A percentile compares a stretch with the other conserved stretches of the same genome.
Evolutionary conservation across 2,113 vertebrate species (phyloP).

Genomic region (Hepsetus odoe): DNA sequence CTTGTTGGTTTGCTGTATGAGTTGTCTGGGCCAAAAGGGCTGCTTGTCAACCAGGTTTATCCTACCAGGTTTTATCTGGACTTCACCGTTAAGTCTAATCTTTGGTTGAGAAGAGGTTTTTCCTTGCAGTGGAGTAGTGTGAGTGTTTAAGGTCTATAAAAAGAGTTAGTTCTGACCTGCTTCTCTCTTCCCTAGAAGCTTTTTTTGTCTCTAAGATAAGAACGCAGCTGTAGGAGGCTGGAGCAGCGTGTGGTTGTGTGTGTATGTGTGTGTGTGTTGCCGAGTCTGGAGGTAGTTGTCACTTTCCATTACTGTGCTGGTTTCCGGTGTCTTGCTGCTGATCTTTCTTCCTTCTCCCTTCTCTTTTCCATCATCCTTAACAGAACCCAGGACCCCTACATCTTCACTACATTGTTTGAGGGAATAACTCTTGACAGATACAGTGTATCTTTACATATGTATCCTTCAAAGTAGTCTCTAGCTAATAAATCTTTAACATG

Average conservation of each 20-base stretch:
- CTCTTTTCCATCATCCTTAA: neutral
- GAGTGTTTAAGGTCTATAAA: slow-evolving; percentile 51
- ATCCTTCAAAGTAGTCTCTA: neutral
- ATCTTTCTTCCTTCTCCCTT: slow-evolving; percentile 5
- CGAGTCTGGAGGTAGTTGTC: slow-evolving; percentile 32
- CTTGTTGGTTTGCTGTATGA: too few relatives aligned
- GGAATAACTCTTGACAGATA: neutral
- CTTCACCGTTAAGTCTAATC: neutral
- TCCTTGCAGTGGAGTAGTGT: slow-evolving; percentile 24
- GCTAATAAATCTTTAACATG: neutral
- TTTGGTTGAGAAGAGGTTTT: slow-evolving; percentile 7
- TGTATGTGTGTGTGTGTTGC: slow-evolving; percentile 15
- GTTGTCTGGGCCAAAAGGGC: too few relatives aligned
- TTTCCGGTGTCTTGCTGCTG: neutral
- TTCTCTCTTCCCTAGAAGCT: slow-evolving; percentile 54
- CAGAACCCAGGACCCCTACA: neutral
- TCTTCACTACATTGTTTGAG: neutral
- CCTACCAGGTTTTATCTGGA: too few relatives aligned
- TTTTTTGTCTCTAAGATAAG: slow-evolving; percentile 59
- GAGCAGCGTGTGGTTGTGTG: slow-evolving; percentile 45
- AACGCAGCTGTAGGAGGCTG: slow-evolving; percentile 53
- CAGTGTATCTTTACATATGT: neutral
- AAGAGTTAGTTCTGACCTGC: slow-evolving; percentile 50
- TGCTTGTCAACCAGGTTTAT: neutral
- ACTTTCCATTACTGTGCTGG: slow-evolving; percentile 28